Evolutionary conservation across 1,140 invertebrate genomes (phyloP).

Genomic region (Cydia splendana): DNA sequence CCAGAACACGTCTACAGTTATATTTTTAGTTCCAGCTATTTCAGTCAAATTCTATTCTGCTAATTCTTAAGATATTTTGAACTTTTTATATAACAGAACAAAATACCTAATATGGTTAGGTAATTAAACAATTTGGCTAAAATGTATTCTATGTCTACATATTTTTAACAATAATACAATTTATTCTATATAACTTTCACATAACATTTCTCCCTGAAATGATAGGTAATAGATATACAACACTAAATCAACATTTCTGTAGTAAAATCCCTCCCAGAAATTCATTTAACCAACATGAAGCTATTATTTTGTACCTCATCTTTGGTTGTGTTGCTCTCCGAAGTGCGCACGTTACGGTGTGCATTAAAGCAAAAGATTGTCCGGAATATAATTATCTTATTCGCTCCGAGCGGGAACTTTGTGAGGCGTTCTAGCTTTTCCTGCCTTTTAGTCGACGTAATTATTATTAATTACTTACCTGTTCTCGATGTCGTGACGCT

Average conservation of each 20-base stretch:
- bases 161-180: no score
- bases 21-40: no score
- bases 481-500: not conserved
- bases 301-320: not conserved
- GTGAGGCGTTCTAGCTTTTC: constrained; percentile 2
- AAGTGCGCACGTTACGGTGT: not conserved
- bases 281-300: not conserved
- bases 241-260: not conserved
- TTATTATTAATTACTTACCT: constrained; percentile 14
- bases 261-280: not conserved
- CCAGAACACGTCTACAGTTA: no score
- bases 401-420: constrained; percentile 24
- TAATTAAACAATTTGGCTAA: no score
- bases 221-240: no score
- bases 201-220: no score
- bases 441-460: constrained; percentile 18
- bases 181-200: no score
- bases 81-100: no score
- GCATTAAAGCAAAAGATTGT: constrained; percentile 25
- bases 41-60: no score
- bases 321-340: not conserved
- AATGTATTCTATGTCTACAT: no score
- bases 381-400: constrained; percentile 31
- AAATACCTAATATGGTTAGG: no score
- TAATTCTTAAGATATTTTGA: no score